Evolutionary conservation across 2,113 vertebrate genomes (phyloP).

Genomic region (Entelurus aequoreus): DNA sequence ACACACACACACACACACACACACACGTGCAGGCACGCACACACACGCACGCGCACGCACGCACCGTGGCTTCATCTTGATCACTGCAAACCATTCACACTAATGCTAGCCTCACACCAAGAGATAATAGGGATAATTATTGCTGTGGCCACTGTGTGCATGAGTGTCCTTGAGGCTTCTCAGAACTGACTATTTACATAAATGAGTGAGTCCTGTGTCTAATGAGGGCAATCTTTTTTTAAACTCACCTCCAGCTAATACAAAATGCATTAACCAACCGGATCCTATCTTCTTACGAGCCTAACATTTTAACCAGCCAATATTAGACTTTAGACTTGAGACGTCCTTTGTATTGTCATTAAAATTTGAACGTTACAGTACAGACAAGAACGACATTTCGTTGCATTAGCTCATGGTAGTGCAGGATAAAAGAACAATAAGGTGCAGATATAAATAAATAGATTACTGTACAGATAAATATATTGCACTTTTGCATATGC

Average conservation of each 20-base stretch:
- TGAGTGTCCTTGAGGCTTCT: neutral
- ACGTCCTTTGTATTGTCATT: too few relatives aligned
- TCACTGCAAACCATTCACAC: constrained; percentile 6
- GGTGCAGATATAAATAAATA: too few relatives aligned
- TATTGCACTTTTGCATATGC: too few relatives aligned
- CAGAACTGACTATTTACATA: neutral
- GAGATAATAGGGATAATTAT: constrained; percentile 3
- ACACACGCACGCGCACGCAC: neutral
- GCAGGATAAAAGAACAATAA: too few relatives aligned
- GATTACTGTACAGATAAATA: too few relatives aligned
- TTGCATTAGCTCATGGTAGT: too few relatives aligned
- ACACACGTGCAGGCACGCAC: neutral
- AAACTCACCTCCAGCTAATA: neutral
- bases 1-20: neutral
- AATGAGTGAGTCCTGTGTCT: constrained; percentile 3
- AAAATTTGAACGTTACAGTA: too few relatives aligned
- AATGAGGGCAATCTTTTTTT: neutral
- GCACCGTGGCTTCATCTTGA: neutral
- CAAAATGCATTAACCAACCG: neutral
- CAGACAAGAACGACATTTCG: too few relatives aligned
- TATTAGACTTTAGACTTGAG: too few relatives aligned
- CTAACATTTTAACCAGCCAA: neutral
- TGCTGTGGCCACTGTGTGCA: neutral
- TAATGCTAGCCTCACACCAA: constrained; percentile 1
- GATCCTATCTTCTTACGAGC: neutral